Conservation (phyloP, 2,797 vertebrate genomes). For the Buceros bicornis region DNA sequence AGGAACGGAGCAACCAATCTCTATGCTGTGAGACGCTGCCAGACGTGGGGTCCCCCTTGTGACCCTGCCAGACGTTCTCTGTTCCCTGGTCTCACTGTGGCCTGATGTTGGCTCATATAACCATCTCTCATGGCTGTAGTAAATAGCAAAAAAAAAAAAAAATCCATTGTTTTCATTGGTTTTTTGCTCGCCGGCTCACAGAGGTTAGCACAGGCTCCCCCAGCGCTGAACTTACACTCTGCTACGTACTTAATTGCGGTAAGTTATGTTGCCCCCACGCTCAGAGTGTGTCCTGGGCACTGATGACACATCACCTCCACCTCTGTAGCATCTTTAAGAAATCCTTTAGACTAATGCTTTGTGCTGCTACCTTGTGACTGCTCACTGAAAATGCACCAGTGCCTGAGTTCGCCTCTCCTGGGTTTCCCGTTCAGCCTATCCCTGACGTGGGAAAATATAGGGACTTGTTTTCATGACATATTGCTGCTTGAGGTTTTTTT, state of each 20-base stretch:
- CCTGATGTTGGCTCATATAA: background rate
- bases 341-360: background rate
- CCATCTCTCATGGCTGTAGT: background rate
- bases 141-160: background rate
- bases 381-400: background rate
- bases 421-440: background rate
- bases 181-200: background rate
- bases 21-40: background rate
- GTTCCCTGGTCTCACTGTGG: background rate
- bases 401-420: background rate
- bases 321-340: background rate
- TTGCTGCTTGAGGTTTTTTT: background rate
- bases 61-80: background rate
- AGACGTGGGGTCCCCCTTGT: background rate
- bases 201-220: background rate
- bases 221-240: background rate
- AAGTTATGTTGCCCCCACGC: background rate
- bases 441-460: background rate
- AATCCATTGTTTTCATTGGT: background rate
- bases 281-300: background rate
- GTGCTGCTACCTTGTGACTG: conserved; percentile 49
- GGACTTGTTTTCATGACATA: background rate
- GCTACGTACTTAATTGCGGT: background rate
- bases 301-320: background rate
- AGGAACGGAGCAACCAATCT: background rate